Conservation (phyloP, 2,113 vertebrate species). For the Lepidiolamprologus cunningtoni region DNA sequence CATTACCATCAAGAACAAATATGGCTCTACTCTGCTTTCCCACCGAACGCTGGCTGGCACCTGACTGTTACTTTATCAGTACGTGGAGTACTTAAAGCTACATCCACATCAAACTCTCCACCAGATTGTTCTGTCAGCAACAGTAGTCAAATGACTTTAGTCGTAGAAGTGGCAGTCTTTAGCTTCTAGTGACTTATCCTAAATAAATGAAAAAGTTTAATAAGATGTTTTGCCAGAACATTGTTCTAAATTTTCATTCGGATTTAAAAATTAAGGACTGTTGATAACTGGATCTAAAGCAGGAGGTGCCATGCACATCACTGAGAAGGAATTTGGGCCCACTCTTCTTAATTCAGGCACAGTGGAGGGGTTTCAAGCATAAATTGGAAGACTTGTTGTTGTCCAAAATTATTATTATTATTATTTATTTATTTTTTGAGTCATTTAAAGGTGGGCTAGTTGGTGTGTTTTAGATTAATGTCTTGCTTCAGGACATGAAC, state of each 20-base stretch:
- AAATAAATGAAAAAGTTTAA: not conserved
- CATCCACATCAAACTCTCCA: not conserved
- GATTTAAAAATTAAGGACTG: not conserved
- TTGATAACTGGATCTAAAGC: not conserved
- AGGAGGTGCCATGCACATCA: not conserved
- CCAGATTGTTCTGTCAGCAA: not conserved
- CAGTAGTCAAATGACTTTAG: not conserved
- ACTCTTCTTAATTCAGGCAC: not conserved
- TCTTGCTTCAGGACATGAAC: not conserved
- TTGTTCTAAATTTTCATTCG: not conserved
- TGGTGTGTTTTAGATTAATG: not conserved
- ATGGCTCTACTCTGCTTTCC: not conserved
- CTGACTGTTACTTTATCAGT: not conserved
- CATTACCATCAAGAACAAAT: not conserved
- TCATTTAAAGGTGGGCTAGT: not conserved
- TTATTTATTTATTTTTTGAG: not conserved
- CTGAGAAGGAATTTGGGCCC: not conserved
- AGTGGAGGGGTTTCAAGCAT: not conserved
- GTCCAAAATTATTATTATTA: not conserved
- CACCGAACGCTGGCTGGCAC: not conserved
- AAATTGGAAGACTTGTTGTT: not conserved
- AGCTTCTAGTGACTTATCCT: not conserved
- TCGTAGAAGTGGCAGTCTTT: not conserved
- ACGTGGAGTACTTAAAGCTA: not conserved
- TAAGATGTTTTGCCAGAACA: not conserved